Evolutionary conservation across 92 coral and sea anemone genomes (phyloP).

Genomic region (Palythoa heliodiscus): DNA sequence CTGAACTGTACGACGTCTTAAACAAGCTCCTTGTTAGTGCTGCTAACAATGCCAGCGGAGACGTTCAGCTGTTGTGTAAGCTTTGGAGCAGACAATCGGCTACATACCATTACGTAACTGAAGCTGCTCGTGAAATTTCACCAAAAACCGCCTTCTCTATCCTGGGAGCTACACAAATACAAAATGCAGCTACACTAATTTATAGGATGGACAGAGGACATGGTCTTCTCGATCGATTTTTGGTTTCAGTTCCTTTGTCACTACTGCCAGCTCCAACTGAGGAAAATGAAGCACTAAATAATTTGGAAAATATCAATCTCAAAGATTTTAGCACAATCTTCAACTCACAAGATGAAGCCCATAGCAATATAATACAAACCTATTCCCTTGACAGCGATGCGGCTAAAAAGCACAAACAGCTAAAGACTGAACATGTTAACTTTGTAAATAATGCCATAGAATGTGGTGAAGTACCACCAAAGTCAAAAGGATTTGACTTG

Average conservation of each 20-base stretch:
- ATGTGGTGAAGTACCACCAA: conserved; percentile 42
- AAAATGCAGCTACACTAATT: conserved; percentile 28
- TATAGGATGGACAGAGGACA: conserved; percentile 28
- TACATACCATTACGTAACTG: conserved; percentile 50
- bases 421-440: conserved; percentile 46
- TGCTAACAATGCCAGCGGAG: conserved; percentile 55
- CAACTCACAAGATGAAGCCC: conserved; percentile 10
- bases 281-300: conserved; percentile 16
- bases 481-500: conserved; percentile 45
- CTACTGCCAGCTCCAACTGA: conserved; percentile 21
- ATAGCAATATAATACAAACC: not conserved
- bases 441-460: conserved; percentile 46
- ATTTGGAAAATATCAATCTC: not conserved
- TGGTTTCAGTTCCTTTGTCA: conserved; percentile 29
- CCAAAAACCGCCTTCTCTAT: conserved; percentile 31
- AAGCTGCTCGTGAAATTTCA: conserved; percentile 18
- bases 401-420: conserved; percentile 28
- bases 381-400: conserved; percentile 16
- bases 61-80: conserved; percentile 46
- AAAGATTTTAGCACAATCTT: conserved; percentile 25
- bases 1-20: conserved; percentile 54
- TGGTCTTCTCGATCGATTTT: conserved; percentile 15
- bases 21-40: conserved; percentile 59
- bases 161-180: conserved; percentile 37
- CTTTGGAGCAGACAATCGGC: conserved; percentile 52